Evolutionary conservation across 1,140 invertebrate species (phyloP), one percentile per base, ranked within the genome.

Genomic region (Zaprionus nigranus): DNA sequence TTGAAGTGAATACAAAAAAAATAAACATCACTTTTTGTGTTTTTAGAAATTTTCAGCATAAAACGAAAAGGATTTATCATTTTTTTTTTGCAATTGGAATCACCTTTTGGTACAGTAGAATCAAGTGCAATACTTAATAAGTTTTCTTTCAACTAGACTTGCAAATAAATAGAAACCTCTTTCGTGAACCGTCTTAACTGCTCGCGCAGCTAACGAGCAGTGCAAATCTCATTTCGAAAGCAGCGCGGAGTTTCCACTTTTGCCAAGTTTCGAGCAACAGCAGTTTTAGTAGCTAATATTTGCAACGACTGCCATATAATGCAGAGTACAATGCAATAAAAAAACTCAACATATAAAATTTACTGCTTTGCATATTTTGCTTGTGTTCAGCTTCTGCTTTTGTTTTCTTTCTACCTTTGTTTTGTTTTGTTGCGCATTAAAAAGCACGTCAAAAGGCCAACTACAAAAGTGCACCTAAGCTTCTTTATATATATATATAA

Each of bases 381-480:
- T 43, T 75, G 56, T 66, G 57, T 77, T 69, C 73, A n/a, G 22
- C 36, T 54, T 26, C 34, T 53, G 30, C 26, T 15, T 67, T 63
- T 80, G 60, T 51, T 70, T 36, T n/a, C 22, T 68, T 68, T 36
- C 30, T 13, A 17, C 43, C 53, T 28, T 40, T 34, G 30, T 34
- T 70, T 51, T 60, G 61, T 22, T 71, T 64, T 64, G 59, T 69
- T 60, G 77, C 64, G 60, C 75, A 85, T 85, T 81, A 81, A 58
- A 79, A 70, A 69, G 59, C 66, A 63, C 69, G 58, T 53, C 66
- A 83, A 81, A 87, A 78, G 69, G 84, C 75, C 66, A 84, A 81
- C 66, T 83, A 72, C 83, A 81, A 71, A 88, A 87, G 83, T 88
- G 81, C 83, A 87, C 84, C 80, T 87, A 88, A 84, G 83, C 59